phyloP scores from a whole-genome alignment of 2,888 invertebrate genomes.

The Idaea biselata region DNA sequence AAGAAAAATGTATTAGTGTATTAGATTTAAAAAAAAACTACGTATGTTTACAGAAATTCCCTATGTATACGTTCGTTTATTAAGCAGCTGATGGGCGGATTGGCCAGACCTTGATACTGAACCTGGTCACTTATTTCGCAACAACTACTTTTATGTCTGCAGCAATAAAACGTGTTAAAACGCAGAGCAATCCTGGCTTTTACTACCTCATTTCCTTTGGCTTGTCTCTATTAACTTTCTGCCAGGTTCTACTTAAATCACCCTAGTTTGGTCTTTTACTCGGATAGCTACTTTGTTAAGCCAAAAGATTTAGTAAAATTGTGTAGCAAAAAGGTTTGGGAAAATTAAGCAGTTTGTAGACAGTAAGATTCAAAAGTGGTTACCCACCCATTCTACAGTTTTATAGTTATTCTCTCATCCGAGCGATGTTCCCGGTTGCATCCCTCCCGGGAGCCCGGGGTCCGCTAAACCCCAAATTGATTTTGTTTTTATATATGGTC shows the following conservation, averaged over 20 bases:
- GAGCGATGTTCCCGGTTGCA: too few species aligned
- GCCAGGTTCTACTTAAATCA: not conserved
- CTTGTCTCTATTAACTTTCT: not conserved
- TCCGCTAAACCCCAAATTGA: too few species aligned
- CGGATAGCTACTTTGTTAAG: not conserved
- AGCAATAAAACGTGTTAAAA: not conserved
- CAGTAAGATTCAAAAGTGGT: too few species aligned
- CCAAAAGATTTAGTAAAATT: not conserved
- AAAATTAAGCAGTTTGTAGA: not conserved
- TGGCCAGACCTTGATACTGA: not conserved
- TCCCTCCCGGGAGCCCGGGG: too few species aligned
- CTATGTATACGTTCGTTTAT: too few species aligned
- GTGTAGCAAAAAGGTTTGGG: not conserved
- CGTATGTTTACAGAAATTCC: not conserved
- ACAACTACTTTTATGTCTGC: slow-evolving; percentile 1
- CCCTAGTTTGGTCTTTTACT: not conserved
- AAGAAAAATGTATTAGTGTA: too few species aligned
- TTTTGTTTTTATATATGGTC: too few species aligned
- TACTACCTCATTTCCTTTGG: not conserved
- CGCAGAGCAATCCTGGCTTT: not conserved
- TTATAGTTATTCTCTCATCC: too few species aligned
- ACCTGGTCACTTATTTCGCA: not conserved
- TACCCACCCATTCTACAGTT: too few species aligned
- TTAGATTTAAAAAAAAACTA: not conserved
- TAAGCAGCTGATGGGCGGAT: not conserved